phyloP scores from a whole-genome alignment of 1,140 invertebrate species.

The Lordiphosa stackelbergi region DNA sequence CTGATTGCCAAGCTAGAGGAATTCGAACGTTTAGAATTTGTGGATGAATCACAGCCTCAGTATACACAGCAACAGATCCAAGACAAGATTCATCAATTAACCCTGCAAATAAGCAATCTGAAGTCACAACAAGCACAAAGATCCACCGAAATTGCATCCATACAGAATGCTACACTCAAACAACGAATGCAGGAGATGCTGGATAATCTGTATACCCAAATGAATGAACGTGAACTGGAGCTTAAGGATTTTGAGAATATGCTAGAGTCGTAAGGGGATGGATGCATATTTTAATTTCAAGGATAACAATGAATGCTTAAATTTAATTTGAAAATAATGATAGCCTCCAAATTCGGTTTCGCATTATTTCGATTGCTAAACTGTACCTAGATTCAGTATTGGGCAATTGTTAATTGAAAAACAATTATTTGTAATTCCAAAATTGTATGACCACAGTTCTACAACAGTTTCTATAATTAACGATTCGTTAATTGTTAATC shows the following conservation, averaged over 20 bases:
- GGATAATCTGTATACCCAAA: conserved; percentile 86
- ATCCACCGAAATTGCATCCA: conserved; percentile 88
- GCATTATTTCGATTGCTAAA: too few relatives aligned
- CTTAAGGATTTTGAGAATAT: conserved; percentile 69
- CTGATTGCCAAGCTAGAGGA: conserved; percentile 55
- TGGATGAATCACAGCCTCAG: conserved; percentile 54
- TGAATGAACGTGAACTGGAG: conserved; percentile 88
- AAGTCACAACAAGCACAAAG: conserved; percentile 85
- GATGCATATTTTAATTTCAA: too few relatives aligned
- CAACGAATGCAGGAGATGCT: conserved; percentile 89
- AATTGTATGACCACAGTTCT: too few relatives aligned
- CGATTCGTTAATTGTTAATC: too few relatives aligned
- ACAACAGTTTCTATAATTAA: too few relatives aligned
- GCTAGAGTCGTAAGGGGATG: conserved; percentile 57
- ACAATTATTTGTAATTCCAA: too few relatives aligned
- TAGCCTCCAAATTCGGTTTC: too few relatives aligned
- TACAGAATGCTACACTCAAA: conserved; percentile 90
- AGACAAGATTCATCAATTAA: conserved; percentile 80
- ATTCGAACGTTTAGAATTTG: conserved; percentile 62
- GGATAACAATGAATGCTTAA: too few relatives aligned
- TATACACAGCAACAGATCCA: conserved; percentile 78
- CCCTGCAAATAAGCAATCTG: conserved; percentile 84
- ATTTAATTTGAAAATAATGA: too few relatives aligned
- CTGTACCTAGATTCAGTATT: too few relatives aligned
- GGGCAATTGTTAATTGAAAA: too few relatives aligned